phyloP scores from a whole-genome alignment of 2,113 vertebrate species.

The Microcebus ravelobensis region DNA sequence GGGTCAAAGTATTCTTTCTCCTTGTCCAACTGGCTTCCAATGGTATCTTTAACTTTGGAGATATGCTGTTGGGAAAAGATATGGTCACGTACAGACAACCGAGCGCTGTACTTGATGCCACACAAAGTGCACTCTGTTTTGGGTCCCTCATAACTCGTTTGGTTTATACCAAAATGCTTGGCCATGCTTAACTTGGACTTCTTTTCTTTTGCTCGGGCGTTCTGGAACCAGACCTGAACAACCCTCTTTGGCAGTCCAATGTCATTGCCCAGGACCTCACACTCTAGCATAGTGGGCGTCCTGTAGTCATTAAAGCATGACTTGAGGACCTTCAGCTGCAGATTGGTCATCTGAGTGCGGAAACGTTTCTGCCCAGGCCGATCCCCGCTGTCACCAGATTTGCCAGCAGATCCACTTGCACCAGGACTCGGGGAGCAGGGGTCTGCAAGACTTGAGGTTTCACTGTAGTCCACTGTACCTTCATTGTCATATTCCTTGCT shows the following conservation, averaged over 20 bases:
- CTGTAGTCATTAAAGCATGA: slow-evolving; percentile 99
- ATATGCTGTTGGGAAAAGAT: slow-evolving; percentile 99
- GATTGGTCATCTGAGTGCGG: slow-evolving; percentile 99
- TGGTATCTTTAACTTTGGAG: slow-evolving; percentile 99
- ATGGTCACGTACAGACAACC: slow-evolving; percentile 98
- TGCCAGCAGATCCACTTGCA: slow-evolving; percentile 92
- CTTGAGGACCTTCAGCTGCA: slow-evolving; percentile 98
- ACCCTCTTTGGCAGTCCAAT: slow-evolving; percentile 99
- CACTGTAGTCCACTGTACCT: slow-evolving; percentile 97
- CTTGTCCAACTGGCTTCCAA: slow-evolving; percentile 98
- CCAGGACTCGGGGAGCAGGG: slow-evolving; percentile 98
- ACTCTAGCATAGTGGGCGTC: slow-evolving; percentile 99
- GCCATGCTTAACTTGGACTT: slow-evolving; percentile 99
- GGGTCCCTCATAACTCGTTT: slow-evolving; percentile 98
- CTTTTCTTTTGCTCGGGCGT: slow-evolving; percentile 99
- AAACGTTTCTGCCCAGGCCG: slow-evolving; percentile 98
- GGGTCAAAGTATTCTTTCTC: slow-evolving; percentile 99
- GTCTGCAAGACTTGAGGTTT: slow-evolving; percentile 98
- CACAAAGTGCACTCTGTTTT: slow-evolving; percentile 99
- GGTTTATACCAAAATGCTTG: slow-evolving; percentile 99
- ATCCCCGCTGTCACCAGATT: slow-evolving; percentile 94
- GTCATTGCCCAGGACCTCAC: slow-evolving; percentile 99
- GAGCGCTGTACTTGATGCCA: slow-evolving; percentile 98
- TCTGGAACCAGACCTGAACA: slow-evolving; percentile 99
- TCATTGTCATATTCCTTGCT: slow-evolving; percentile 98